These are phyloP conservation scores for Lutraria rhynchaena DNA, from an alignment of 1,140 invertebrate species.

Conservation along the genomic window DNA sequence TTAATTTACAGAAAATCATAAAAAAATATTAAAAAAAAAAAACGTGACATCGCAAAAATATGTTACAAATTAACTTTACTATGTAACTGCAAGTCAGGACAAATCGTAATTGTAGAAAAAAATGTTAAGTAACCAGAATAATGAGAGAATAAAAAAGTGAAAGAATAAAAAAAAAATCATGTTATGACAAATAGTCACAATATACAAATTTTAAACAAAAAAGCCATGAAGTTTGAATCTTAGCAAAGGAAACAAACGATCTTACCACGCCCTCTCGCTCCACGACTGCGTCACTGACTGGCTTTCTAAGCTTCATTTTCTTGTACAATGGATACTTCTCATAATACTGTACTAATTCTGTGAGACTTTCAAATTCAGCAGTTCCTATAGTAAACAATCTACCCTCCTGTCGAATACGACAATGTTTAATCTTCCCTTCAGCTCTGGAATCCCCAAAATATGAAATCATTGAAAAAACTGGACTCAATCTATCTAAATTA, in stretches of 20 bases:
- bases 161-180: too few relatives aligned
- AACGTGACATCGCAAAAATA: too few relatives aligned
- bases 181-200: too few relatives aligned
- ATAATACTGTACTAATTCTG: constrained; percentile 95
- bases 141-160: too few relatives aligned
- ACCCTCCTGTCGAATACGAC: constrained; percentile 95
- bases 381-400: constrained; percentile 94
- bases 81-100: too few relatives aligned
- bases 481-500: not conserved
- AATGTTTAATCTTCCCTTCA: constrained; percentile 97
- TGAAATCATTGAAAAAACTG: not conserved
- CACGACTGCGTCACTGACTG: constrained; percentile 92
- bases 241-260: constrained; percentile 55
- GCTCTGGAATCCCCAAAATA: constrained; percentile 85
- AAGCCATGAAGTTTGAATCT: too few relatives aligned
- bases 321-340: constrained; percentile 94
- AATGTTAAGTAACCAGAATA: too few relatives aligned
- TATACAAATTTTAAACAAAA: too few relatives aligned
- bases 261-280: constrained; percentile 87
- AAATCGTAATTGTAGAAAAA: too few relatives aligned
- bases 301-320: constrained; percentile 92
- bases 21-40: too few relatives aligned
- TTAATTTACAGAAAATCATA: too few relatives aligned
- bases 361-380: constrained; percentile 96
- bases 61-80: too few relatives aligned